A percentile compares a stretch with the other conserved stretches of the same genome.
phyloP scores from a whole-genome alignment of 2,113 vertebrate species.

The Tragulus kanchil region DNA sequence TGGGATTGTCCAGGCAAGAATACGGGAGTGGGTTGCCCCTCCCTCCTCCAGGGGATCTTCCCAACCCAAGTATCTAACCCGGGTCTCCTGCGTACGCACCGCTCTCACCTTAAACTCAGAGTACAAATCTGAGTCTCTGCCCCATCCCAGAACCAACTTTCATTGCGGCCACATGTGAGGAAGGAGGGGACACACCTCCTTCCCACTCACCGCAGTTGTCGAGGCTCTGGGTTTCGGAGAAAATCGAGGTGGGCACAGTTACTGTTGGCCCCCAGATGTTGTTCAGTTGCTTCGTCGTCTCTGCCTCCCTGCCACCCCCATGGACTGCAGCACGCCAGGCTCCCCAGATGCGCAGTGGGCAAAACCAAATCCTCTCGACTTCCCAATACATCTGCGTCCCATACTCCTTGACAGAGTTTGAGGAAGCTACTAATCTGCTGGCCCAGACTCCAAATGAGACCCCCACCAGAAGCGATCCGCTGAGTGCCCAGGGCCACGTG shows the following conservation, averaged over 20 bases:
- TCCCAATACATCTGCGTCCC: not conserved
- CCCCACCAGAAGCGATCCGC: slow-evolving; percentile 80
- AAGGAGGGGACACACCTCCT: not conserved
- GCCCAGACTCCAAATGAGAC: slow-evolving; percentile 88
- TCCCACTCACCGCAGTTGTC: not conserved
- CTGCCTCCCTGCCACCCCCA: not conserved
- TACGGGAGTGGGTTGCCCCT: not conserved
- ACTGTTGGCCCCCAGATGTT: not conserved
- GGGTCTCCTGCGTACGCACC: not conserved
- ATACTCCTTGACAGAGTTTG: slow-evolving; percentile 87
- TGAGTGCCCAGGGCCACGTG: slow-evolving; percentile 66
- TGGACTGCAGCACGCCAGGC: not conserved
- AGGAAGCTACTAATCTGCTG: slow-evolving; percentile 90
- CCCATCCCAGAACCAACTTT: not conserved
- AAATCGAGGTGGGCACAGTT: too few relatives aligned
- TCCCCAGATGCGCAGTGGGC: not conserved
- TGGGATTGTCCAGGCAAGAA: not conserved
- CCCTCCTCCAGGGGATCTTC: not conserved
- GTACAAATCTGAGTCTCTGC: not conserved
- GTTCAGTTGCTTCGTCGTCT: not conserved
- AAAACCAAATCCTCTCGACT: not conserved
- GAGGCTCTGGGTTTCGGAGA: not conserved
- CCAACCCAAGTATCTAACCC: not conserved
- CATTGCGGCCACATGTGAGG: not conserved
- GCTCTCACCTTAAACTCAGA: not conserved